Percentiles rank a stretch among this genome's conserved stretches.
These are phyloP conservation scores for Pasiphila rectangulata DNA, from an alignment of 2,888 invertebrate genomes.

Conservation along the genomic window DNA sequence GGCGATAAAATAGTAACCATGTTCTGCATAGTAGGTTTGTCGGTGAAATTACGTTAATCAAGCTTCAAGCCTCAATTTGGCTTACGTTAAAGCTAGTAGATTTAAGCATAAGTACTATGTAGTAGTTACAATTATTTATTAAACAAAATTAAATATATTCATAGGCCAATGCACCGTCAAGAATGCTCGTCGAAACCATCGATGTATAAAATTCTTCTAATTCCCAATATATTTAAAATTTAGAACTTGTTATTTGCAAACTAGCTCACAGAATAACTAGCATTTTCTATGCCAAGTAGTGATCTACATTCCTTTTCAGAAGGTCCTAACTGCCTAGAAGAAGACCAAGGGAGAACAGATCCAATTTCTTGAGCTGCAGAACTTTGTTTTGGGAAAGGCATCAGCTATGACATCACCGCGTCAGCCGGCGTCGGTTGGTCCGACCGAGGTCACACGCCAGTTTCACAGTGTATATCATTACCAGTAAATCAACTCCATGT, in stretches of 20 bases:
- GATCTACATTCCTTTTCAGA: not conserved
- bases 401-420: conserved; percentile 54
- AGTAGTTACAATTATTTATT: too few relatives aligned
- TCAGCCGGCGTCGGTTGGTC: conserved; percentile 19
- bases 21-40: too few relatives aligned
- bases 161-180: too few relatives aligned
- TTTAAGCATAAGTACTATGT: too few relatives aligned
- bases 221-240: conserved; percentile 1
- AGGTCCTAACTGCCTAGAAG: conserved; percentile 14
- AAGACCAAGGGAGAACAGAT: conserved; percentile 11
- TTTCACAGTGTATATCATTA: conserved; percentile 10
- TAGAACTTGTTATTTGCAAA: conserved; percentile 16
- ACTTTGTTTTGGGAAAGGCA: conserved; percentile 37
- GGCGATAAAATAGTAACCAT: too few relatives aligned
- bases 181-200: too few relatives aligned
- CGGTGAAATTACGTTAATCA: too few relatives aligned
- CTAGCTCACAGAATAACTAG: conserved; percentile 9
- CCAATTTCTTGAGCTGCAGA: conserved; percentile 31
- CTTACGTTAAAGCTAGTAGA: too few relatives aligned
- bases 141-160: too few relatives aligned
- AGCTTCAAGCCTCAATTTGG: too few relatives aligned
- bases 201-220: too few relatives aligned
- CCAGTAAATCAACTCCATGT: conserved; percentile 7
- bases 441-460: conserved; percentile 38
- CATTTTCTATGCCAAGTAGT: not conserved